Percentiles rank a stretch among this genome's conserved stretches.
phyloP scores from a whole-genome alignment of 2,797 vertebrate genomes.

The Chelidonichthys spinosus region DNA sequence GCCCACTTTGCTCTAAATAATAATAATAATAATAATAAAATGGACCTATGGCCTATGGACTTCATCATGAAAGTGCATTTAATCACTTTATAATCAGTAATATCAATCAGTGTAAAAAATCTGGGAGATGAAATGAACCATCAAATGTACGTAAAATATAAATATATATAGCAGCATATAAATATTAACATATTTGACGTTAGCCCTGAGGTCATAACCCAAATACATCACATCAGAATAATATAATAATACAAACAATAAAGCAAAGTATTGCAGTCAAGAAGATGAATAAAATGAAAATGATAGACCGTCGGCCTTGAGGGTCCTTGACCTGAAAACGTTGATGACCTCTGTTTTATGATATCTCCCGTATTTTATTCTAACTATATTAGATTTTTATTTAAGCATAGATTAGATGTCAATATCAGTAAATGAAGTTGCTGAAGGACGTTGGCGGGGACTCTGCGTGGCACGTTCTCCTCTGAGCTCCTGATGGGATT shows the following conservation, averaged over 20 bases:
- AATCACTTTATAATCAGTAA: neutral
- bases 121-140: neutral
- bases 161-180: no score
- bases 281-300: no score
- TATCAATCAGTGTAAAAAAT: slow-evolving; percentile 8
- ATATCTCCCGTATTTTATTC: no score
- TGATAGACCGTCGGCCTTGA: no score
- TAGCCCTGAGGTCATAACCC: slow-evolving; percentile 33
- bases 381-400: no score
- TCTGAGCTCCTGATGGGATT: slow-evolving; percentile 67
- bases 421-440: slow-evolving; percentile 28
- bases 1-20: slow-evolving; percentile 8
- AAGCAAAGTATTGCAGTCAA: no score
- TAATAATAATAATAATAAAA: no score
- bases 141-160: neutral
- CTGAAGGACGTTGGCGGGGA: slow-evolving; percentile 43
- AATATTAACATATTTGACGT: no score
- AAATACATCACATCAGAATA: slow-evolving; percentile 34
- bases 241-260: neutral
- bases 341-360: no score
- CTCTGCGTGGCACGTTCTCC: slow-evolving; percentile 33
- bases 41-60: neutral
- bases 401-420: neutral
- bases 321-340: no score
- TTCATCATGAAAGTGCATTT: slow-evolving; percentile 1